phyloP scores from a whole-genome alignment of 2,888 invertebrate species.

The Xylota segnis region DNA sequence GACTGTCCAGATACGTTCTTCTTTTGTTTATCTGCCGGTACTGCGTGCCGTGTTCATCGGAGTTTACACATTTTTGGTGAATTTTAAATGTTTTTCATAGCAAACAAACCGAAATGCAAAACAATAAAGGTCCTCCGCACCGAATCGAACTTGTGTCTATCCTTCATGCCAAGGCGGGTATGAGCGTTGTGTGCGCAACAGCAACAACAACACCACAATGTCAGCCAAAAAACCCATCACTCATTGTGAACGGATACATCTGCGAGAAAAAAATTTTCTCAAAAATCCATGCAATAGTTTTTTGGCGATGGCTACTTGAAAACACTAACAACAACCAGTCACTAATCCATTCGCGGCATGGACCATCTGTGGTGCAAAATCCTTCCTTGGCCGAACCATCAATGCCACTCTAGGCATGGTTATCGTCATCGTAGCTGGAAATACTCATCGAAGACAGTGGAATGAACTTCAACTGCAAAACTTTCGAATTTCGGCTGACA shows the following conservation, averaged over 20 bases:
- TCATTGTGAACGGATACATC: constrained; percentile 3
- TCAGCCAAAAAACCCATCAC: constrained; percentile 29
- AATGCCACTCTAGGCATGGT: constrained; percentile 4
- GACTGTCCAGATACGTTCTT: constrained; percentile 21
- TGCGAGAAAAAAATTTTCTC: constrained; percentile 16
- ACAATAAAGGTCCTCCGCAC: constrained; percentile 37
- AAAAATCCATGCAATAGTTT: constrained; percentile 9
- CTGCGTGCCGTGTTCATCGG: neutral
- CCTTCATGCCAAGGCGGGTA: neutral
- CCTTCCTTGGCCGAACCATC: constrained; percentile 23
- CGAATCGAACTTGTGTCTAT: neutral
- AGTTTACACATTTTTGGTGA: constrained; percentile 10
- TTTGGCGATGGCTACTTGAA: neutral
- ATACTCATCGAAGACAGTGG: neutral
- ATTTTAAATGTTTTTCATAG: constrained; percentile 21
- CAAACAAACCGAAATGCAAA: constrained; percentile 24
- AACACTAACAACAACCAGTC: neutral
- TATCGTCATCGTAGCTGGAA: constrained; percentile 11
- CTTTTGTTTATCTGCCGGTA: neutral
- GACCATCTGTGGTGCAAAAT: constrained; percentile 34
- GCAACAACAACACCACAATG: constrained; percentile 11
- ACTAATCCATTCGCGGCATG: constrained; percentile 4
- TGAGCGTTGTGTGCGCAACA: constrained; percentile 5
- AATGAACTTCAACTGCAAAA: constrained; percentile 49
- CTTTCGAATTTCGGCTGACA: constrained; percentile 47